These are phyloP conservation scores for Leptopilina drosophilae DNA, from an alignment of 2,888 invertebrate genomes.

Conservation along the genomic window DNA sequence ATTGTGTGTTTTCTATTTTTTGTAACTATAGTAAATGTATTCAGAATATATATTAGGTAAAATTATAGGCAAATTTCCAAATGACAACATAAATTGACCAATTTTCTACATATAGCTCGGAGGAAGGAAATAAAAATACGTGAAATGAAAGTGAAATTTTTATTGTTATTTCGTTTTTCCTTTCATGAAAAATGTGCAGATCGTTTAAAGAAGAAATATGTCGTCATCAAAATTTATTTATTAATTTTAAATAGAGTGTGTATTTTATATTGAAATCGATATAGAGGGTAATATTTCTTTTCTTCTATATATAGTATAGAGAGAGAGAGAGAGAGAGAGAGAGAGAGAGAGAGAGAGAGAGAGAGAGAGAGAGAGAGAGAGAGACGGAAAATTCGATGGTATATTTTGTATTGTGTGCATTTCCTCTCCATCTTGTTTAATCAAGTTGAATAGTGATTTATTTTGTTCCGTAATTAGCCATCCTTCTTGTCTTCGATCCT, in stretches of 20 bases:
- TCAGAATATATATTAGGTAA: background rate
- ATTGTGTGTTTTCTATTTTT: background rate
- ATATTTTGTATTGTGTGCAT: background rate
- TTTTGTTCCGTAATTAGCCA: slow-evolving; percentile 10
- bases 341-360: too few relatives aligned
- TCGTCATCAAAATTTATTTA: too few relatives aligned
- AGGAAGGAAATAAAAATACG: background rate
- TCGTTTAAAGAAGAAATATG: too few relatives aligned
- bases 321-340: background rate
- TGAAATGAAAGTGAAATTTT: slow-evolving; percentile 7
- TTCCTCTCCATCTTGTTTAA: background rate
- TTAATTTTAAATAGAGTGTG: too few relatives aligned
- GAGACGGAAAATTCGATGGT: background rate
- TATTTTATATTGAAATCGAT: too few relatives aligned
- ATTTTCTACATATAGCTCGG: background rate
- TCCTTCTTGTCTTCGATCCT: background rate
- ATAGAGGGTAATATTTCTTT: background rate
- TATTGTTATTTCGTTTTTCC: background rate
- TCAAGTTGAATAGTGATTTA: slow-evolving; percentile 2
- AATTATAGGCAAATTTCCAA: background rate
- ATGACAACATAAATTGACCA: background rate
- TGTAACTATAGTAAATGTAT: background rate
- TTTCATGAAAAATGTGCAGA: background rate
- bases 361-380: too few relatives aligned
- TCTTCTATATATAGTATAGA: background rate